Evolutionary conservation across 2,113 vertebrate species (phyloP), one percentile per base, ranked within the genome.

Genomic region (Acrocephalus arundinaceus): DNA sequence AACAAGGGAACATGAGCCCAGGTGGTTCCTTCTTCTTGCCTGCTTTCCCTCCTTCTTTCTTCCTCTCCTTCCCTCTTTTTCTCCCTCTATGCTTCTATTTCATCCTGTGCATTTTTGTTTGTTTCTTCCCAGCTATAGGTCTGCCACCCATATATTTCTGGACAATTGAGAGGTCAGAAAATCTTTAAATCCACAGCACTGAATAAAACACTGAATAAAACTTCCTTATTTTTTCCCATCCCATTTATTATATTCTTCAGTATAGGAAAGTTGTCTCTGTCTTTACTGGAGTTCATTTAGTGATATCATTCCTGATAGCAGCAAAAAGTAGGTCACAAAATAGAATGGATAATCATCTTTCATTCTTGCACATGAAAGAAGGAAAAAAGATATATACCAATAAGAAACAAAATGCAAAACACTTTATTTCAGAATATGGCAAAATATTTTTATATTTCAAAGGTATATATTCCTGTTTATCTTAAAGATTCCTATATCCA

Each of bases 211-310:
- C 37, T 39, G 37, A 39, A 39, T 39, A 39, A 39, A 39, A 54
- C 62, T 97, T 97, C 79, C 85, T 93, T 71, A 31, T 39, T 63
- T 70, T 74, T 62, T 35, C 9, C 54, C 65, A 66, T 76, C 13
- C 30, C 28, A 39, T 74, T 68, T 91, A 39, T 87, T 78, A 52
- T 18, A 14, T 78, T 91, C 80, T 72, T 96, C 70, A 75, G 23
- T 87, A 94, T 49, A 88, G 94, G 84, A 87, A 93, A 93, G 67
- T 22, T 27, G 58, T 77, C 30, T 39, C 41, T 81, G 54, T 94
- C 46, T 80, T 83, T 86, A 45, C 31, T 58, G 76, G 67, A 74
- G 70, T 77, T 90, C 23, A 57, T 57, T 68, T 75, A 85, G 23
- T 65, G 66, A 23, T 76, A 57, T 62, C 10, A 57, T 63, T 89